Conservation (phyloP, 2,797 vertebrate genomes). For the Novumbra hubbsi region DNA sequence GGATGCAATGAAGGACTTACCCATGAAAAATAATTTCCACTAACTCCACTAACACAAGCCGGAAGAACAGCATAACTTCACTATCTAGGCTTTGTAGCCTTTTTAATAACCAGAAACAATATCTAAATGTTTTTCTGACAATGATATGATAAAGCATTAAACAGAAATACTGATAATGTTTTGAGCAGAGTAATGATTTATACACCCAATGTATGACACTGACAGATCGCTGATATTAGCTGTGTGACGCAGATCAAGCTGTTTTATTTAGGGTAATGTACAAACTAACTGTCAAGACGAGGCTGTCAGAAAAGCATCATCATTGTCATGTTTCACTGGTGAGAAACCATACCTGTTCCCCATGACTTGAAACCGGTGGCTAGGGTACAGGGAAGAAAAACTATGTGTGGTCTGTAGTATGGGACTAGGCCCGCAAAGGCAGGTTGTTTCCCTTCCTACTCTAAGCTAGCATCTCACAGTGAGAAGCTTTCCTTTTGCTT, state of each 20-base stretch:
- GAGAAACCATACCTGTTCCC: conserved; percentile 51
- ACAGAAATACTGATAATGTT: background rate
- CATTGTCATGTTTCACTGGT: conserved; percentile 45
- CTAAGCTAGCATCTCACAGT: conserved; percentile 16
- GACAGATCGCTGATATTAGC: background rate
- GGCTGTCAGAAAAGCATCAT: conserved; percentile 35
- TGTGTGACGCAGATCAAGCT: background rate
- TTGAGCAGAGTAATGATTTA: background rate
- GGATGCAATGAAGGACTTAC: conserved; percentile 12
- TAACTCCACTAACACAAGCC: background rate
- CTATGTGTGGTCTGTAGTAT: conserved; percentile 47
- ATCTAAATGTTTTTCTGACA: background rate
- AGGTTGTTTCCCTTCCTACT: conserved; percentile 35
- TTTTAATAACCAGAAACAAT: background rate
- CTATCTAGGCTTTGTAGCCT: background rate
- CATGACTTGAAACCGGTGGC: conserved; percentile 56
- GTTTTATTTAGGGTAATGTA: background rate
- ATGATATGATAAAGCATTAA: background rate
- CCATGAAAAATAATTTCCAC: background rate
- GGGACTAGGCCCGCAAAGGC: conserved; percentile 15
- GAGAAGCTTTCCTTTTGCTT: background rate
- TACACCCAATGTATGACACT: background rate
- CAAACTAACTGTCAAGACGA: background rate
- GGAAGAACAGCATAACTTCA: background rate
- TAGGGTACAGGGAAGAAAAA: conserved; percentile 65